Conservation (phyloP, 2,888 invertebrate species). For the Blastobasis lacticolella region DNA sequence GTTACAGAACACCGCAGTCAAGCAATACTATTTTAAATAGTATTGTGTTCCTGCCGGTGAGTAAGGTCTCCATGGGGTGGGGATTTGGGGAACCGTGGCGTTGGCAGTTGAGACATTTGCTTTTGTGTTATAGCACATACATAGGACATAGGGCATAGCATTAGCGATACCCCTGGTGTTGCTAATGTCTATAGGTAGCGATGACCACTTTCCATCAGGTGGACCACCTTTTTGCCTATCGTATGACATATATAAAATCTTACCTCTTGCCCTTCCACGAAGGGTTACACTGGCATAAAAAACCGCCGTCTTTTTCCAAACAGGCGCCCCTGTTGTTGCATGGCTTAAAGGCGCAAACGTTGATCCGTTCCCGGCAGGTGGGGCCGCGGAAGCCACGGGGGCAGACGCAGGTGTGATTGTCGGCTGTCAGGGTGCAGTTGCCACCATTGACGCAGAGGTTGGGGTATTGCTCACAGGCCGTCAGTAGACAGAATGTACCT, state of each 20-base stretch:
- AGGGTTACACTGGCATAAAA: constrained; percentile 82
- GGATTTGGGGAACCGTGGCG: no score
- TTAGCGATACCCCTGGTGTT: no score
- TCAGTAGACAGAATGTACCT: constrained; percentile 85
- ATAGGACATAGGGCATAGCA: no score
- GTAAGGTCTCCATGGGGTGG: no score
- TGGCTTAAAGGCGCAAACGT: constrained; percentile 82
- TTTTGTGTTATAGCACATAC: no score
- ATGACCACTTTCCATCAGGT: no score
- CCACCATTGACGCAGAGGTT: constrained; percentile 79
- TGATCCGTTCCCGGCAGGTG: constrained; percentile 79
- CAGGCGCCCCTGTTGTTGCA: constrained; percentile 86
- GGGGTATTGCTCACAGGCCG: constrained; percentile 82
- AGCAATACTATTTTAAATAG: no score
- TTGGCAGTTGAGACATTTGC: no score
- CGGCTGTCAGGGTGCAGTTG: constrained; percentile 72
- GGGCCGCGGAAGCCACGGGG: constrained; percentile 79
- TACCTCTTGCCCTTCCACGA: constrained; percentile 80
- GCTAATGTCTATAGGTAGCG: no score
- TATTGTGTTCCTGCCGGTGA: no score
- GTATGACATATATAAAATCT: constrained; percentile 10
- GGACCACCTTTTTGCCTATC: no score
- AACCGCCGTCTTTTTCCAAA: constrained; percentile 77
- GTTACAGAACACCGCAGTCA: no score
- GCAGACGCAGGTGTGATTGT: constrained; percentile 77